Percentiles rank a stretch among this genome's conserved stretches.
Conservation (phyloP, 2,888 invertebrate species). For the Nephrotoma guestfalica region DNA sequence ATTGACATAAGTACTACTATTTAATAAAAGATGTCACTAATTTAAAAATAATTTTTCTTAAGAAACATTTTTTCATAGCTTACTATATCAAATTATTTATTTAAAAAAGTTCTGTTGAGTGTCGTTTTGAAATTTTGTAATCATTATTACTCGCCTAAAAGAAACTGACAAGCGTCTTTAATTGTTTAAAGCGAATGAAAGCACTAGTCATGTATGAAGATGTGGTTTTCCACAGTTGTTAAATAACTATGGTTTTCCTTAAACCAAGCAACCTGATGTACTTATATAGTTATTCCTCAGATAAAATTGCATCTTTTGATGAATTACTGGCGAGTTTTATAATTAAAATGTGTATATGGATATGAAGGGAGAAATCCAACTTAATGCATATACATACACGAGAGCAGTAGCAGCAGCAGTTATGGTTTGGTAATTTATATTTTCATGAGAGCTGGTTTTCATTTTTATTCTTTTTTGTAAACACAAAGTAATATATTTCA, state of each 20-base stretch:
- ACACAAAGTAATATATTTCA: background rate
- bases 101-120: too few relatives aligned
- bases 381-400: background rate
- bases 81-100: too few relatives aligned
- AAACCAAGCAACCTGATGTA: background rate
- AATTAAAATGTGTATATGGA: background rate
- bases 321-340: background rate
- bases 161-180: too few relatives aligned
- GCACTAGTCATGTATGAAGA: too few relatives aligned
- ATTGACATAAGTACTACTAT: too few relatives aligned
- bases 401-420: background rate
- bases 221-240: background rate
- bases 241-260: background rate
- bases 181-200: too few relatives aligned
- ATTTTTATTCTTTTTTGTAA: background rate
- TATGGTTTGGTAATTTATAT: background rate
- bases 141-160: too few relatives aligned
- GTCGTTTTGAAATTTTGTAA: too few relatives aligned
- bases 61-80: too few relatives aligned
- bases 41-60: too few relatives aligned
- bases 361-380: background rate
- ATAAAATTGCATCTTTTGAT: background rate
- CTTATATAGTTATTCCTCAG: background rate
- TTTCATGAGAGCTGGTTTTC: background rate
- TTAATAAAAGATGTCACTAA: too few relatives aligned